Evolutionary conservation across 2,113 vertebrate species (phyloP).

Genomic region (Trematocara stigmaticum): DNA sequence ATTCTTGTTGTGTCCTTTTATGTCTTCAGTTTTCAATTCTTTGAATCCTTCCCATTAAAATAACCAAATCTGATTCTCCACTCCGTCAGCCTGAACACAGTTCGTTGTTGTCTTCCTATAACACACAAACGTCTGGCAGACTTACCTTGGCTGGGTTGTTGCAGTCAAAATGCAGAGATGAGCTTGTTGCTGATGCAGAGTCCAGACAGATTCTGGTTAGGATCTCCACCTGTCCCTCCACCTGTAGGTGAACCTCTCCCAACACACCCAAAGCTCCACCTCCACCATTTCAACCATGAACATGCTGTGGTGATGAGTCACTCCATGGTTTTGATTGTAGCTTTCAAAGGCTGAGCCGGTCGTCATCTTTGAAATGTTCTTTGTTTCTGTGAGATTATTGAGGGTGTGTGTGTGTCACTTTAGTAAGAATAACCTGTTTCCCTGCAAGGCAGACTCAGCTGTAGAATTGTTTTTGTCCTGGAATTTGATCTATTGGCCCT

Average conservation of each 20-base stretch:
- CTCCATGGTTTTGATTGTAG: neutral
- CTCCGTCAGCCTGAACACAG: neutral
- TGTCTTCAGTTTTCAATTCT: neutral
- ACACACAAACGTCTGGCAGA: neutral
- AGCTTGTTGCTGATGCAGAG: neutral
- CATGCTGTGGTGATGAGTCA: slow-evolving; percentile 11
- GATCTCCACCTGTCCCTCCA: neutral
- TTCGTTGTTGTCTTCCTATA: neutral
- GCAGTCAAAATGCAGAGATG: neutral
- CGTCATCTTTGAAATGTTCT: neutral
- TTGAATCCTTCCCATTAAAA: neutral
- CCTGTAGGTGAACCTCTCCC: slow-evolving; percentile 25
- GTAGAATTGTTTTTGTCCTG: neutral
- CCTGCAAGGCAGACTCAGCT: neutral
- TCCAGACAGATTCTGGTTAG: slow-evolving; percentile 3
- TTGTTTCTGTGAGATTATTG: neutral
- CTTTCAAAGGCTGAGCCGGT: neutral
- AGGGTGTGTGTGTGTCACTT: slow-evolving; percentile 2
- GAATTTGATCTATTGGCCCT: neutral
- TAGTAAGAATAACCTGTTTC: slow-evolving; percentile 33
- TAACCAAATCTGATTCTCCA: neutral
- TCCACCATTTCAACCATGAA: neutral
- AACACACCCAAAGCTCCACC: neutral
- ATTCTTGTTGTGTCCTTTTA: neutral
- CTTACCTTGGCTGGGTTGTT: slow-evolving; percentile 42